A percentile compares a stretch with the other conserved stretches of the same genome.
These are phyloP conservation scores for Caenorhabditis sp. DNA, from an alignment of 2,888 invertebrate genomes.

Conservation along the genomic window DNA sequence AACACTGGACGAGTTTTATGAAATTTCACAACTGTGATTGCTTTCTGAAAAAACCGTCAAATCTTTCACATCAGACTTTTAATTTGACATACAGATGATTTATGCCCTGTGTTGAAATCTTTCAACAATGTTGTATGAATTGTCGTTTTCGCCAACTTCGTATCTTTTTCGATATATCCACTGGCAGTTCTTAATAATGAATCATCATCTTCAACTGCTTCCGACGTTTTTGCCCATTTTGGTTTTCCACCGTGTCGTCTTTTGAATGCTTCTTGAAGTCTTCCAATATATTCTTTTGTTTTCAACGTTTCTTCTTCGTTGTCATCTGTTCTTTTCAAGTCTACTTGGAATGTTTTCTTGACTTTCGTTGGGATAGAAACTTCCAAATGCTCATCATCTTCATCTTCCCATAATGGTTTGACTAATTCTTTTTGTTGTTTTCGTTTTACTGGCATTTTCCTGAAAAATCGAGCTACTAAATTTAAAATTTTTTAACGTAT, in stretches of 20 bases:
- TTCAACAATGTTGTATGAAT: constrained; percentile 27
- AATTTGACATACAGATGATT: constrained; percentile 8
- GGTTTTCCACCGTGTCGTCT: constrained; percentile 45
- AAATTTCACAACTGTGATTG: constrained; percentile 40
- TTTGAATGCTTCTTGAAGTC: constrained; percentile 44
- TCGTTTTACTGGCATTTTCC: neutral
- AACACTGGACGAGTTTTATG: constrained; percentile 45
- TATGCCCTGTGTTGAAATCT: constrained; percentile 37
- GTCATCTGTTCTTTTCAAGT: constrained; percentile 41
- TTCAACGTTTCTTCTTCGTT: constrained; percentile 15
- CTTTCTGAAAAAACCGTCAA: constrained; percentile 11
- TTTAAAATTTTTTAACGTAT: neutral
- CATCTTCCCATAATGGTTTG: constrained; percentile 44
- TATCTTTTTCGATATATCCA: constrained; percentile 31
- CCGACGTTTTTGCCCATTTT: constrained; percentile 36
- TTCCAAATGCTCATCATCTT: constrained; percentile 38
- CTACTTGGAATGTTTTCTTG: constrained; percentile 32
- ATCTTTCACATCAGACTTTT: neutral
- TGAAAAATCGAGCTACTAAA: neutral
- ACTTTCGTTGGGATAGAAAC: constrained; percentile 33
- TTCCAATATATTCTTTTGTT: constrained; percentile 23
- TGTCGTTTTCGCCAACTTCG: constrained; percentile 33
- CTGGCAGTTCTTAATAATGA: constrained; percentile 32
- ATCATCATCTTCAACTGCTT: constrained; percentile 25
- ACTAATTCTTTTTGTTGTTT: neutral